These are phyloP conservation scores for Reticulitermes speratus DNA, from an alignment of 1,140 invertebrate species.

Conservation along the genomic window DNA sequence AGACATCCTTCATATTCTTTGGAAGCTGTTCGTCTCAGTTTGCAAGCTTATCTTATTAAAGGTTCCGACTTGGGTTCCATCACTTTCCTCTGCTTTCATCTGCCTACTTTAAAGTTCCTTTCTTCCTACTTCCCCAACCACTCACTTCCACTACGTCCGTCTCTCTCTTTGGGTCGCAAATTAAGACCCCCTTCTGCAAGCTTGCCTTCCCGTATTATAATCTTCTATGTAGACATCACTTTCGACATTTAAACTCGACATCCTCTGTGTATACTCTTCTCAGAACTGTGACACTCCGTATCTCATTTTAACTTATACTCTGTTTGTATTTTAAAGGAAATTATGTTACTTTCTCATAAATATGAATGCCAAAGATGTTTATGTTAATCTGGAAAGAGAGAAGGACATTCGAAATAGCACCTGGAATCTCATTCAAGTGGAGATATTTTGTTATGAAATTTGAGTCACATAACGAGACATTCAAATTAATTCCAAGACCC, in stretches of 20 bases:
- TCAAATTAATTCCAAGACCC: too few relatives aligned
- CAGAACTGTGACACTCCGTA: background rate
- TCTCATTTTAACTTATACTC: background rate
- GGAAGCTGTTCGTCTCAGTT: background rate
- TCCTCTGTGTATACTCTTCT: background rate
- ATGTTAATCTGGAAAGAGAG: too few relatives aligned
- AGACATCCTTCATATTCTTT: background rate
- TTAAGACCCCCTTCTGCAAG: background rate
- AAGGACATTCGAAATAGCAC: too few relatives aligned
- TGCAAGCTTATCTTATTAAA: background rate
- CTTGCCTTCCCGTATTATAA: background rate
- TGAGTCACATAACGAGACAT: too few relatives aligned
- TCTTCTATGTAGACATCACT: background rate
- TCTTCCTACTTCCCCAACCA: background rate
- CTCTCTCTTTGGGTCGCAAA: background rate
- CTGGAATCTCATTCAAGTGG: too few relatives aligned
- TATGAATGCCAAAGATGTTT: background rate
- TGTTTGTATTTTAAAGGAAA: background rate
- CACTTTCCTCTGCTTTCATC: background rate
- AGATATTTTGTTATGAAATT: too few relatives aligned
- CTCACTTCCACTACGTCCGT: background rate
- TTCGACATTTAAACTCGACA: background rate
- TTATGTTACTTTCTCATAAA: background rate
- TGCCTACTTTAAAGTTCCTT: background rate
- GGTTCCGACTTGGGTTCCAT: background rate